These are phyloP conservation scores for Pseudomyrmex sp. DNA, from an alignment of 1,140 invertebrate genomes.

Conservation along the genomic window DNA sequence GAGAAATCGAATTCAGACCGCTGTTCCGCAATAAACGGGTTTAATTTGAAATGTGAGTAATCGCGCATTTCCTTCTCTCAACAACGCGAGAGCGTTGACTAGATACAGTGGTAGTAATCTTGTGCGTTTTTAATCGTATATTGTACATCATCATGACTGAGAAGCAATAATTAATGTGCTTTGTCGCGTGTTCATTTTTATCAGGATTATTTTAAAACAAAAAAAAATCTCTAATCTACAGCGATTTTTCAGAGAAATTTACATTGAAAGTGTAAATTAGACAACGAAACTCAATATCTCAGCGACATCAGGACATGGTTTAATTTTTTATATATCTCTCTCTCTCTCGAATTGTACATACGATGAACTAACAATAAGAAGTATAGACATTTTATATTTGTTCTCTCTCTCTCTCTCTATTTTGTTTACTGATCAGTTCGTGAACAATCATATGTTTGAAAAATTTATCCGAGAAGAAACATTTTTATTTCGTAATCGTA, in stretches of 20 bases:
- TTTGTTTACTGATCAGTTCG: too few species aligned
- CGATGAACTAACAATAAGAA: too few species aligned
- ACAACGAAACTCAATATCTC: neutral
- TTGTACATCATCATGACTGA: neutral
- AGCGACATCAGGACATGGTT: too few species aligned
- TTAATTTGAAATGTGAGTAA: conserved; percentile 14
- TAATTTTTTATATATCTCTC: too few species aligned
- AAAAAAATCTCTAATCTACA: neutral
- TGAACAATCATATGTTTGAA: too few species aligned
- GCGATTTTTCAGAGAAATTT: neutral
- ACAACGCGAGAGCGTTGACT: neutral
- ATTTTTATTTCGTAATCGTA: neutral
- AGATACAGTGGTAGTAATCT: neutral
- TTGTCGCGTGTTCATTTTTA: neutral
- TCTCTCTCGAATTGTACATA: too few species aligned
- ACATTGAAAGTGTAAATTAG: neutral
- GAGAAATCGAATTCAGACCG: neutral
- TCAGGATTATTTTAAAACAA: neutral
- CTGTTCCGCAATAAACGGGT: conserved; percentile 2
- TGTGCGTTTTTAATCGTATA: neutral
- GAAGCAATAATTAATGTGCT: too few species aligned
- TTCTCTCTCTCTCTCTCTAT: too few species aligned
- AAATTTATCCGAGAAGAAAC: neutral
- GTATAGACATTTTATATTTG: too few species aligned
- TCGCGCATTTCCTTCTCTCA: neutral